These are phyloP conservation scores for Eidolon helvum DNA, from an alignment of 2,113 vertebrate species.

Conservation along the genomic window DNA sequence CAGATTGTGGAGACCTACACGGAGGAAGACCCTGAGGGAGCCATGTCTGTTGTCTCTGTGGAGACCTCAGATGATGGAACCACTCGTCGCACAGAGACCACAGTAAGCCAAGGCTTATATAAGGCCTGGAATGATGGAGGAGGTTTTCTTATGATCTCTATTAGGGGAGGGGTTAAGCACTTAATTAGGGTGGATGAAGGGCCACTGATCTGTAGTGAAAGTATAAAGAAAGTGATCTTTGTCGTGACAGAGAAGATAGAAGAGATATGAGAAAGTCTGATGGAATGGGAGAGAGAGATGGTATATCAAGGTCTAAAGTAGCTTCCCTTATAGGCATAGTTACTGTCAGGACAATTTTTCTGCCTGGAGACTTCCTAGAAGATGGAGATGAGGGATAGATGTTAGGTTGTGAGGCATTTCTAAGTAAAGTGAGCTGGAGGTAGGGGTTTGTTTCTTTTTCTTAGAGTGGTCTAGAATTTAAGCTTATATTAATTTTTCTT, in stretches of 20 bases:
- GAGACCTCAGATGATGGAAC: constrained; percentile 93
- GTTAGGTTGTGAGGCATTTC: background rate
- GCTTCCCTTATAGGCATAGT: background rate
- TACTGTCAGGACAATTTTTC: background rate
- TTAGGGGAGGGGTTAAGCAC: background rate
- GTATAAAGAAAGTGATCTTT: background rate
- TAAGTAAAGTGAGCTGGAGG: background rate
- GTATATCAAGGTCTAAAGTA: background rate
- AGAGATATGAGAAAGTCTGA: background rate
- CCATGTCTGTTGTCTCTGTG: constrained; percentile 89
- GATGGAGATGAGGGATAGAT: background rate
- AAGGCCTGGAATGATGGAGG: background rate
- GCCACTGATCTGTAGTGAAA: background rate
- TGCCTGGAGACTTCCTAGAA: background rate
- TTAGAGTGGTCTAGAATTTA: background rate
- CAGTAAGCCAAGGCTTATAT: constrained; percentile 79
- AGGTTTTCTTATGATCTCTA: background rate
- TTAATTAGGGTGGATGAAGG: background rate
- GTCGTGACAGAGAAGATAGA: background rate
- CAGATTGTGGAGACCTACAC: constrained; percentile 92
- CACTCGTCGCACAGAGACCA: constrained; percentile 93
- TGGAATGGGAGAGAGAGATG: background rate
- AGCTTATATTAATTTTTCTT: background rate
- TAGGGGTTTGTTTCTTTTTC: background rate
- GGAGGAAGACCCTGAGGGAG: constrained; percentile 91